These are phyloP conservation scores for Uria lomvia DNA, from an alignment of 2,113 vertebrate genomes.

Conservation along the genomic window DNA sequence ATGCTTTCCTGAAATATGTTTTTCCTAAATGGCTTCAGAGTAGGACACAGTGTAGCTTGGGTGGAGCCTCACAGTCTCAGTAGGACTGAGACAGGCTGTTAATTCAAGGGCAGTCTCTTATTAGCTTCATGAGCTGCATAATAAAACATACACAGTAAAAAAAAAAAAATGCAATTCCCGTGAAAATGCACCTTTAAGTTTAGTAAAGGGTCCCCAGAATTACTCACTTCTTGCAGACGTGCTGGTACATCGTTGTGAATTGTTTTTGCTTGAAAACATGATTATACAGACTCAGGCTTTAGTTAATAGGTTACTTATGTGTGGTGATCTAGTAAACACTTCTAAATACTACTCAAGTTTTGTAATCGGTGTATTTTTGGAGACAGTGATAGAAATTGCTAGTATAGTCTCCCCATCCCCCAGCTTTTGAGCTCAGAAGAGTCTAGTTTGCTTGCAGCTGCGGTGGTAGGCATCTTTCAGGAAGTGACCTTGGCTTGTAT, in stretches of 20 bases:
- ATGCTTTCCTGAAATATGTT: background rate
- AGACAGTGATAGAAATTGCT: slow-evolving; percentile 44
- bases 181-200: background rate
- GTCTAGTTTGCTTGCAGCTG: slow-evolving; percentile 72
- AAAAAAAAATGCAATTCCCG: background rate
- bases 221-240: background rate
- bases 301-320: background rate
- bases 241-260: background rate
- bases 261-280: background rate
- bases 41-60: background rate
- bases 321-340: background rate
- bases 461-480: slow-evolving; percentile 76
- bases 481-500: slow-evolving; percentile 82
- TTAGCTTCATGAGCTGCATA: background rate
- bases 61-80: background rate
- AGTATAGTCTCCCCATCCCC: slow-evolving; percentile 47
- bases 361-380: slow-evolving; percentile 7
- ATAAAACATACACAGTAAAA: background rate
- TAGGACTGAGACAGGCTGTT: background rate
- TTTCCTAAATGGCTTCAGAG: background rate
- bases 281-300: background rate
- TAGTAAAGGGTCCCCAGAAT: background rate
- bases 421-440: background rate
- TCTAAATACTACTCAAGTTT: background rate
- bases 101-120: slow-evolving; percentile 7